Base-by-base conservation (phyloP, 2,888 invertebrate species). In the Acanthosepion pharaonis region DNA sequence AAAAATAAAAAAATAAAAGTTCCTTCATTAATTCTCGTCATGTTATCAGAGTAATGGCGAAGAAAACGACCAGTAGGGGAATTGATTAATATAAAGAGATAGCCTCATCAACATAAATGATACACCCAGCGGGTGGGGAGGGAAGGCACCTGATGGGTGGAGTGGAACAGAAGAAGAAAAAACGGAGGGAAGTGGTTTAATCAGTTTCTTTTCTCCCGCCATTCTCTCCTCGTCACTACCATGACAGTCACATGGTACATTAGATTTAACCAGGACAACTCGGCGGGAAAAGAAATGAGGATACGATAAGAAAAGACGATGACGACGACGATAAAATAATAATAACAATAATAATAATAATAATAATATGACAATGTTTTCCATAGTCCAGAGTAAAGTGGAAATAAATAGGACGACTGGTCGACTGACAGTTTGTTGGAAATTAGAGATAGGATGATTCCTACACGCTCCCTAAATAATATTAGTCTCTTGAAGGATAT, bases 31-130 rank as follows among this genome's bases (percentile, higher is more conserved):
- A 78, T n/a, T 78, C 78, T 33, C 78, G 78, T 78, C 78, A 78
- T 33, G 78, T 78, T 78, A 78, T 78, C n/a, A 23, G 78, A n/a
- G n/a, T 78, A 78, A 78, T 33, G 78, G n/a, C 18, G n/a, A 78
- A 78, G n/a, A 11, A 59, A 23, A 20, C 59, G 59, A 23, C 59
- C 23, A 59, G 23, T 59, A 78, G 5, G 78, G 15, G n/a, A 78
- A n/a, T 78, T n/a, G 78, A 78, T 78, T 78, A 78, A 78, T 78
- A 78, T 33, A 78, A 78, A 78, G 78, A 78, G 78, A 78, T 78
- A 78, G 78, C 78, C n/a, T 78, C 78, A 78, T 78, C n/a, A 78
- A n/a, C 78, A 78, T 78, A 78, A 78, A 78, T n/a, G 78, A 78
- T 78, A 78, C 78, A 9, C 78, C n/a, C n/a, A 78, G n/a, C 78